These are phyloP conservation scores for Phengaris alcon DNA, from an alignment of 2,888 invertebrate genomes.

Conservation along the genomic window DNA sequence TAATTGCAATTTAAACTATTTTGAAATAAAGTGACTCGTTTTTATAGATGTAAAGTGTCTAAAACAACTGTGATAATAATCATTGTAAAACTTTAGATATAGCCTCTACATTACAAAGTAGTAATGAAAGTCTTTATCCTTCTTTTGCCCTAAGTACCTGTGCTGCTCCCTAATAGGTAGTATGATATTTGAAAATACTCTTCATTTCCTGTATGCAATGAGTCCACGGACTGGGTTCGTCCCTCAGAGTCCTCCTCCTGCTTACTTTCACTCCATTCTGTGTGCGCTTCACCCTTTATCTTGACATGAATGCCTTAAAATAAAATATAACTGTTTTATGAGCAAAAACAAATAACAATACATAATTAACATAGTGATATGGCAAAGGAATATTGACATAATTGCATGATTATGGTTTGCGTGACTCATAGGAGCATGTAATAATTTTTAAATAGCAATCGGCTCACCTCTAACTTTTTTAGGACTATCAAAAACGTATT, in stretches of 20 bases:
- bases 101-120: neutral
- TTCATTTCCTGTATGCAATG: conserved; percentile 83
- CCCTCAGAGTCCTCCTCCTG: conserved; percentile 82
- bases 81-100: neutral
- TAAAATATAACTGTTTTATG: neutral
- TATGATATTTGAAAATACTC: conserved; percentile 89
- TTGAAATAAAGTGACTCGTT: too few species aligned
- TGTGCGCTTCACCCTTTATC: conserved; percentile 86
- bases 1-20: too few species aligned
- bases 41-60: neutral
- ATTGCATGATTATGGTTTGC: neutral
- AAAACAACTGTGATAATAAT: neutral
- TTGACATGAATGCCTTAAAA: conserved; percentile 83
- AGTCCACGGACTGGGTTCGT: conserved; percentile 80
- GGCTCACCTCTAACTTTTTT: conserved; percentile 84
- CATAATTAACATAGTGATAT: neutral
- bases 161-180: conserved; percentile 84
- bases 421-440: conserved; percentile 48
- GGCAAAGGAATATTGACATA: conserved; percentile 2
- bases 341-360: neutral
- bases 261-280: conserved; percentile 84
- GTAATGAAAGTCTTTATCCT: neutral
- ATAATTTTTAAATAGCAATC: conserved; percentile 41
- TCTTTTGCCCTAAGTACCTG: conserved; percentile 60
- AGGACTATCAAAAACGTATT: conserved; percentile 78